A percentile compares a stretch with the other conserved stretches of the same genome.
phyloP scores from a whole-genome alignment of 2,797 vertebrate genomes.

The Novumbra hubbsi region DNA sequence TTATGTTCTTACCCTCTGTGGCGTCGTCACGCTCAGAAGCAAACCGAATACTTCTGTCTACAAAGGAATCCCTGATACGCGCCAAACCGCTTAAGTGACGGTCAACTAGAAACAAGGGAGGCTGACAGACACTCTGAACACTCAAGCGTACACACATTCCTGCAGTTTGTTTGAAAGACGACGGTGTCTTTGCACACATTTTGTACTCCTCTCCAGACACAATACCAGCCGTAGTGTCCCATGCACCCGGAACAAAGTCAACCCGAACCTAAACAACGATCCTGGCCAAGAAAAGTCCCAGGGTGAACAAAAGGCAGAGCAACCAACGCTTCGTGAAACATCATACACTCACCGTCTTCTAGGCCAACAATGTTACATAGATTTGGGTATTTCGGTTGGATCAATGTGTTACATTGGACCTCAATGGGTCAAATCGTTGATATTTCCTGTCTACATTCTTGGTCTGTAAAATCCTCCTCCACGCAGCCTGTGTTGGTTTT shows the following conservation, averaged over 20 bases:
- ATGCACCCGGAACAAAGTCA: slow-evolving; percentile 35
- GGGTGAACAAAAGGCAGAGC: slow-evolving; percentile 42
- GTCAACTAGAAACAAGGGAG: slow-evolving; percentile 53
- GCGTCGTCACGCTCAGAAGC: slow-evolving; percentile 40
- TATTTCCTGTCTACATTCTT: neutral
- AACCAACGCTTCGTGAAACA: neutral
- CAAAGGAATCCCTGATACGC: slow-evolving; percentile 56
- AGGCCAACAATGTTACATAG: neutral
- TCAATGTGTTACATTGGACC: neutral
- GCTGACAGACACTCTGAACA: slow-evolving; percentile 51
- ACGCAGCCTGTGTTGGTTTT: neutral
- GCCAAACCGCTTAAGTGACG: slow-evolving; percentile 61
- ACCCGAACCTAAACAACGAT: slow-evolving; percentile 54
- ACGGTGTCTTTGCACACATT: slow-evolving; percentile 58
- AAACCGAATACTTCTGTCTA: slow-evolving; percentile 56
- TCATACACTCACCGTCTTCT: neutral
- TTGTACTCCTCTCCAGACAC: slow-evolving; percentile 61
- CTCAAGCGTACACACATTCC: slow-evolving; percentile 51
- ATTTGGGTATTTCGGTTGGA: neutral
- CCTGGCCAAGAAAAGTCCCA: slow-evolving; percentile 40
- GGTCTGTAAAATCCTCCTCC: neutral
- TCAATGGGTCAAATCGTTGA: neutral
- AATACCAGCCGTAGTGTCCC: slow-evolving; percentile 63
- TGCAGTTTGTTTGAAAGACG: slow-evolving; percentile 43
- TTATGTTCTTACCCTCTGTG: slow-evolving; percentile 21